Base-by-base conservation (phyloP, 2,797 vertebrate species). In the Muscicapa striata region DNA sequence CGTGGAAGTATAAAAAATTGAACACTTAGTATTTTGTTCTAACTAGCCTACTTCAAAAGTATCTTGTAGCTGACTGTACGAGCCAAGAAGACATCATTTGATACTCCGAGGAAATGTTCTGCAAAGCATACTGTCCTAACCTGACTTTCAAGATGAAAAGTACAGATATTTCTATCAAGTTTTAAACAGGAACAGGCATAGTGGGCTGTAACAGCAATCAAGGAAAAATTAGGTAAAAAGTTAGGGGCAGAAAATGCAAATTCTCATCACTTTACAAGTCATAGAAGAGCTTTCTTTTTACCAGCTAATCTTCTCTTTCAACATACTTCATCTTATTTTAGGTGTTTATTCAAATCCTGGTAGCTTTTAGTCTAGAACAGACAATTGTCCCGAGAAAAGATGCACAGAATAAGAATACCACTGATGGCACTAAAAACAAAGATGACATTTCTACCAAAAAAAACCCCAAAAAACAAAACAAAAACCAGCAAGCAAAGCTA, bases 1-100 rank as follows among this genome's bases (percentile, higher is more conserved):
- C 3, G 21, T 30, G 22, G 72, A 85, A 87, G 62, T 36, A 26
- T 58, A 61, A 85, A 87, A 91, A 91, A 86, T 17, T 51, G 64
- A 91, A 89, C 51, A 68, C 78, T 58, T 79, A 68, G 36, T 89
- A 70, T 94, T 94, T 72, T 92, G 75, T 91, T 93, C 92, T 61
- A 90, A 72, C 85, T 81, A 88, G 91, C 40, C 87, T 89, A 74
- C 55, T 87, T 89, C 41, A 54, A 49, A 94, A 94, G 61, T 66
- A 57, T 70, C 85, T 63, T 89, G 41, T 45, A 84, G 74, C 30
- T 83, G 45, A 72, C 45, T 72, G 49, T 46, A 70, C 41, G 36
- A 63, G 78, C 57, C 82, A 74, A 67, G 24, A 73, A 78, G 67
- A 75, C 30, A 73, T 20, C 40, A 87, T 62, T 24, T 67, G 64